Evolutionary conservation across 2,113 vertebrate species (phyloP).

Genomic region (Forbesichthys papilliferus): DNA sequence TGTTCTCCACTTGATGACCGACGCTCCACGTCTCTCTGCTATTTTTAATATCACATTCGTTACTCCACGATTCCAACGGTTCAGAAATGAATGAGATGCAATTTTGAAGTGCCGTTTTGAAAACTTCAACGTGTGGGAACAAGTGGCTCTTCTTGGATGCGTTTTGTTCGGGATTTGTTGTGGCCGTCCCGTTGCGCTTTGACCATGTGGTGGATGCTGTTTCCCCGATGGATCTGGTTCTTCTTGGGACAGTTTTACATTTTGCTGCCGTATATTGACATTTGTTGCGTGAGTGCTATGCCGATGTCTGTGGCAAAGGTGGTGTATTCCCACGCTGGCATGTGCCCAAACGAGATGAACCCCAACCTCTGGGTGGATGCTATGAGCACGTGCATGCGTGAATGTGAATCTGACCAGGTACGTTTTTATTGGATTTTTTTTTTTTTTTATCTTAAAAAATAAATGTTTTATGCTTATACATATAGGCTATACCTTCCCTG

Average conservation of each 20-base stretch:
- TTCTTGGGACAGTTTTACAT: conserved; percentile 75
- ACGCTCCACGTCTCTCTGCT: conserved; percentile 9
- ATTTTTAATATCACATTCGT: background rate
- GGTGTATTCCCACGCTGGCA: conserved; percentile 93
- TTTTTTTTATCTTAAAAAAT: too few relatives aligned
- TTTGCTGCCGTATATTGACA: conserved; percentile 65
- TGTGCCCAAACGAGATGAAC: conserved; percentile 98
- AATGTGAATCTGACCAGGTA: conserved; percentile 94
- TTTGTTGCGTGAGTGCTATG: conserved; percentile 70
- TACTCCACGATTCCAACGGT: background rate
- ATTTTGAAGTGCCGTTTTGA: background rate
- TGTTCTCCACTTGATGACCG: conserved; percentile 38
- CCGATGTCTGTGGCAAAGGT: conserved; percentile 82
- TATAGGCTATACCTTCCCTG: too few relatives aligned
- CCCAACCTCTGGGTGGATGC: conserved; percentile 99
- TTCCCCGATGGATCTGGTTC: conserved; percentile 83
- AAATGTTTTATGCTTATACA: too few relatives aligned
- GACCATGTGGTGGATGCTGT: conserved; percentile 84
- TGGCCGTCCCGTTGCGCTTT: conserved; percentile 26
- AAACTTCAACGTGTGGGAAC: background rate
- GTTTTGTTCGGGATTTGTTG: conserved; percentile 11
- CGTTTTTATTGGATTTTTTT: conserved; percentile 47
- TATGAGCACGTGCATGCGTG: conserved; percentile 96
- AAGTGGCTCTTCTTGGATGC: conserved; percentile 1
- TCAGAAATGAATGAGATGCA: background rate